phyloP scores from a whole-genome alignment of 1,140 invertebrate species.

The Metaphire vulgaris region DNA sequence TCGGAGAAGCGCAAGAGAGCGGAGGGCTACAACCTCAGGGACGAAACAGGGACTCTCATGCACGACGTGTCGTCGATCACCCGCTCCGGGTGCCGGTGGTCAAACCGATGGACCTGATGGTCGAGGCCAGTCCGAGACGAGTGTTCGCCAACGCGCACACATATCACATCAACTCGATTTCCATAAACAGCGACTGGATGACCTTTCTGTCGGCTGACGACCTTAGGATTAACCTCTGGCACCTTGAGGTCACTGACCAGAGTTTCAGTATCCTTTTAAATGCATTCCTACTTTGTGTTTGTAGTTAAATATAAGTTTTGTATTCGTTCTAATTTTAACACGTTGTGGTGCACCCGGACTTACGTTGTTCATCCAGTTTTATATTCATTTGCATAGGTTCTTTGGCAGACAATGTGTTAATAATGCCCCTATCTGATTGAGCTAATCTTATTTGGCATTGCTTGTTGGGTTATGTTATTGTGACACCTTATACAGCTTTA shows the following conservation, averaged over 20 bases:
- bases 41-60: slow-evolving; percentile 76
- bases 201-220: slow-evolving; percentile 99
- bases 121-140: slow-evolving; percentile 90
- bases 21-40: slow-evolving; percentile 80
- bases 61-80: slow-evolving; percentile 78
- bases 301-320: too few relatives aligned
- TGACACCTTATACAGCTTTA: too few relatives aligned
- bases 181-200: slow-evolving; percentile 97
- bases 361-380: too few relatives aligned
- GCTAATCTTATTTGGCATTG: too few relatives aligned
- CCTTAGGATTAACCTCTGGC: slow-evolving; percentile 97
- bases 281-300: too few relatives aligned
- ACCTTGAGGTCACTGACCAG: slow-evolving; percentile 97
- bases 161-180: slow-evolving; percentile 99
- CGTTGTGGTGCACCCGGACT: too few relatives aligned
- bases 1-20: slow-evolving; percentile 83
- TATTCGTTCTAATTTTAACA: too few relatives aligned
- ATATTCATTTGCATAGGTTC: too few relatives aligned
- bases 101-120: slow-evolving; percentile 56
- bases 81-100: too few relatives aligned
- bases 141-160: slow-evolving; percentile 99
- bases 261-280: slow-evolving; percentile 80
- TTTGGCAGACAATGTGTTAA: too few relatives aligned
- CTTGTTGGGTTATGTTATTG: too few relatives aligned
- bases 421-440: too few relatives aligned